Base-by-base conservation (phyloP, 1,140 invertebrate species). In the Aleiodes sp. region DNA sequence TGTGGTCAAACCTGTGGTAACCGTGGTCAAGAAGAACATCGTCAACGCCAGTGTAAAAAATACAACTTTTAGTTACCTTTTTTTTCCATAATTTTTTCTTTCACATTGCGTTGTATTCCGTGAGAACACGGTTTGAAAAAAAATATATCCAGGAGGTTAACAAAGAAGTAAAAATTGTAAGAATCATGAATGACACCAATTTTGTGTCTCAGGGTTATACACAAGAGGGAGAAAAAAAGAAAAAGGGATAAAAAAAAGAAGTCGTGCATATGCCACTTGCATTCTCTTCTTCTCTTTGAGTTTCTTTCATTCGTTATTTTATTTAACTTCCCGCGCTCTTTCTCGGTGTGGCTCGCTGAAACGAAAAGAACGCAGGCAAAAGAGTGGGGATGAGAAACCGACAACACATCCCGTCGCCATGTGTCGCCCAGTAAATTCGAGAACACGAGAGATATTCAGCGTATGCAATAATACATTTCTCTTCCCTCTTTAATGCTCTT, bases 1-100 rank as follows among this genome's bases (percentile, higher is more conserved):
- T 62, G 74, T 29, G 70, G 70, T 74, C 41, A 60, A 52, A 68
- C 63, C 29, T 74, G 73, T 39, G 74, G 70, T 65, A 63, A 33
- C 21, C 33, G 52, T 68, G 59, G 14, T 70, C 70, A 68, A 29
- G 29, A 68, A 35, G 60, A 24, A n/a, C 10, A 39, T 16, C 24
- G 10, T 31, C 8, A 33, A n/a, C 24, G 26, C 56, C 56, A 67
- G 19, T 37, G 14, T 39, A 59, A 26, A 16, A n/a, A 46, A 29
- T 41, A 26, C 26, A 43, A 37, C 41, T 21, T 43, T 61, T 61
- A 12, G 19, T 61, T n/a, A n/a, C n/a, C n/a, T n/a, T n/a, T n/a
- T n/a, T n/a, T n/a, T n/a, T n/a, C n/a, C 46, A 60, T 26, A 35
- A 16, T 31, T 59, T 21, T 35, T 37, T 6, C 19, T 31, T 4